Percentiles rank a stretch among this genome's conserved stretches.
Conservation (phyloP, 2,113 vertebrate genomes). For the Urocynchramus pylzowi region DNA sequence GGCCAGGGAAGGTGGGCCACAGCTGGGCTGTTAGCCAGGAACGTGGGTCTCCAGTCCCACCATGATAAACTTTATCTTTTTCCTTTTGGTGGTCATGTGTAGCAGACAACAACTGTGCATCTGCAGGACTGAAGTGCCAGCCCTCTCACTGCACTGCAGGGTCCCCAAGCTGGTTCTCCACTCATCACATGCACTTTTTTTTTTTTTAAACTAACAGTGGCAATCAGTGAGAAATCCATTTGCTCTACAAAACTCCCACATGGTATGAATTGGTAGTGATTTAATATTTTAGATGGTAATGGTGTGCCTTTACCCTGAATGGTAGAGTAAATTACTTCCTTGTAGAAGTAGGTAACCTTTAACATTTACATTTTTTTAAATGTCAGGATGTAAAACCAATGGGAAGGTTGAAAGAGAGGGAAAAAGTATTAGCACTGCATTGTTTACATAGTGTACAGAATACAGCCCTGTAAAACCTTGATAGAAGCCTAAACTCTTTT, state of each 20-base stretch:
- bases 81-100: not conserved
- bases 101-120: not conserved
- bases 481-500: not conserved
- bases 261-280: not conserved
- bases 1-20: not conserved
- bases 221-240: not conserved
- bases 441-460: not conserved
- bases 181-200: not conserved
- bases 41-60: not conserved
- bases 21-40: not conserved
- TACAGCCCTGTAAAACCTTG: not conserved
- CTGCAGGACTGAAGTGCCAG: not conserved
- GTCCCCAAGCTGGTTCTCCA: not conserved
- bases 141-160: not conserved
- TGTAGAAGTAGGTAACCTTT: not conserved
- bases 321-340: not conserved
- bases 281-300: conserved; percentile 20
- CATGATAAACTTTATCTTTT: not conserved
- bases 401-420: not conserved
- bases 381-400: not conserved
- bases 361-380: not conserved
- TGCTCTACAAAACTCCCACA: not conserved
- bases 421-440: not conserved
- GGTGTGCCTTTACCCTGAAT: not conserved
- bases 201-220: not conserved